Evolutionary conservation across 2,888 invertebrate species (phyloP).

Genomic region (Lordiphosa fenestrarum): DNA sequence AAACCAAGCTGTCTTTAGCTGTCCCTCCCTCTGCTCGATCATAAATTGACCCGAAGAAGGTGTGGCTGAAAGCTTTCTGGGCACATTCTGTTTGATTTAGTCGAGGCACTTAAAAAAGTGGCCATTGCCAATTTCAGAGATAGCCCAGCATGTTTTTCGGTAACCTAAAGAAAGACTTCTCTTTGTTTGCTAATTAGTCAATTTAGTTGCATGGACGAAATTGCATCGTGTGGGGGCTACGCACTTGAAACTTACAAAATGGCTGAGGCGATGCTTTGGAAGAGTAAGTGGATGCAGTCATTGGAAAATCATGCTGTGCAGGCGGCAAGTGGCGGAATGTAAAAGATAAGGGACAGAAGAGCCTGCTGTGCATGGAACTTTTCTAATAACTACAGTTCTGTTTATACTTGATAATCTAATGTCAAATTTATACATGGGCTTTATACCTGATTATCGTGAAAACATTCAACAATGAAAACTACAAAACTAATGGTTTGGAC

Average conservation of each 20-base stretch:
- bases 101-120: slow-evolving; percentile 57
- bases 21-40: slow-evolving; percentile 30
- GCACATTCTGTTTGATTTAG: slow-evolving; percentile 66
- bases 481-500: no score
- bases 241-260: slow-evolving; percentile 57
- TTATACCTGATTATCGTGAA: no score
- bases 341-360: neutral
- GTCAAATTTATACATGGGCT: no score
- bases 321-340: neutral
- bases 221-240: slow-evolving; percentile 44
- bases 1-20: slow-evolving; percentile 52
- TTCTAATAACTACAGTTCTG: no score
- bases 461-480: no score
- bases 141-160: slow-evolving; percentile 20
- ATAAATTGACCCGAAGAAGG: slow-evolving; percentile 53
- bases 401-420: no score
- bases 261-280: slow-evolving; percentile 53
- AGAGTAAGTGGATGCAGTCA: slow-evolving; percentile 50
- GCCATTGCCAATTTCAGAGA: slow-evolving; percentile 33
- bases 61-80: slow-evolving; percentile 33
- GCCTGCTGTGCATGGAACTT: no score
- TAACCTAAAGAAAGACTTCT: slow-evolving; percentile 25
- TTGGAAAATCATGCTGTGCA: slow-evolving; percentile 9
- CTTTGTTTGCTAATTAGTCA: slow-evolving; percentile 69
- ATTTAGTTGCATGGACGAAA: slow-evolving; percentile 68